phyloP scores from a whole-genome alignment of 2,113 vertebrate genomes.

The Lichenostomus cassidix region DNA sequence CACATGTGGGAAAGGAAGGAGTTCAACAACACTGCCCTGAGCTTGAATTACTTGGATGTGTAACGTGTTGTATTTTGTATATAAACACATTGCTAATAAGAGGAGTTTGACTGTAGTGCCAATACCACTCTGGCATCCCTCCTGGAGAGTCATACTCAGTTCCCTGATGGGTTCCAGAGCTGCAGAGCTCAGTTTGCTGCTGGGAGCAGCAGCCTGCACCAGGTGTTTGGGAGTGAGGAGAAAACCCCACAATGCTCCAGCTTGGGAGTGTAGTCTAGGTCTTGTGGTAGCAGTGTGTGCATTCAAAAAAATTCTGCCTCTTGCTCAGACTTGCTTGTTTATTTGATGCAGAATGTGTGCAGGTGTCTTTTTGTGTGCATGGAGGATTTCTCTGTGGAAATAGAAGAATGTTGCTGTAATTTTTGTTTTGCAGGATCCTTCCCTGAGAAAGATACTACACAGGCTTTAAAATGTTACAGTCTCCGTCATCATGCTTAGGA shows the following conservation, averaged over 20 bases:
- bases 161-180: neutral
- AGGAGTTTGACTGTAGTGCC: neutral
- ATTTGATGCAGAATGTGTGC: neutral
- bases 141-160: accelerated
- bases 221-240: neutral
- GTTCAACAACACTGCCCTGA: neutral
- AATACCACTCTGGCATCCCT: neutral
- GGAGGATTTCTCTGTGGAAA: slow-evolving; percentile 11
- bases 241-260: neutral
- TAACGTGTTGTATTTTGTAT: neutral
- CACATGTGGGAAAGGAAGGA: neutral
- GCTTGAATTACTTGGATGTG: neutral
- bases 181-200: neutral
- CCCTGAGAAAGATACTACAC: neutral
- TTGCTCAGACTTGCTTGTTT: slow-evolving; percentile 30
- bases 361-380: neutral
- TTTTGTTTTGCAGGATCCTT: neutral
- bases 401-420: neutral
- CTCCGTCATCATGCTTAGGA: neutral
- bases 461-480: slow-evolving; percentile 7
- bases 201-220: neutral
- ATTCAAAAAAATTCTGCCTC: neutral
- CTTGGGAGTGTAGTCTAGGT: neutral
- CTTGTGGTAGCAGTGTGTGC: neutral
- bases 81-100: slow-evolving; percentile 1